phyloP scores from a whole-genome alignment of 2,113 vertebrate species.

The Oreochromis aureus region DNA sequence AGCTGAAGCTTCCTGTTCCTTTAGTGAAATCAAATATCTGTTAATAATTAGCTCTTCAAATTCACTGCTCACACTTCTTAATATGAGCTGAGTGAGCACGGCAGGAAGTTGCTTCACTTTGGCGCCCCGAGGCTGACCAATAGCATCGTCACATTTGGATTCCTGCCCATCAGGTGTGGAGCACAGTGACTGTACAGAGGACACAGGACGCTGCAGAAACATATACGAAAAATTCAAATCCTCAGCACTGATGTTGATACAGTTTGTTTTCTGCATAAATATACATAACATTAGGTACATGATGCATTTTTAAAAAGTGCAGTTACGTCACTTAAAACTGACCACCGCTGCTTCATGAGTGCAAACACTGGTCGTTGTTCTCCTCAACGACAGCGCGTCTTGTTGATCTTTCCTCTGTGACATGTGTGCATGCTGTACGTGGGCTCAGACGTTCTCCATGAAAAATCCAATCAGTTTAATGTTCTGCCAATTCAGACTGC shows the following conservation, averaged over 20 bases:
- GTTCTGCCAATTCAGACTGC: not conserved
- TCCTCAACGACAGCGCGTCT: not conserved
- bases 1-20: not conserved
- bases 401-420: not conserved
- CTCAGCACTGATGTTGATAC: not conserved
- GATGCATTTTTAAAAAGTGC: not conserved
- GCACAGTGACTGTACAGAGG: not conserved
- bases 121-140: not conserved
- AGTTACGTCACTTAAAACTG: not conserved
- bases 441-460: not conserved
- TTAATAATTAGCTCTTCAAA: not conserved
- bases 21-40: not conserved
- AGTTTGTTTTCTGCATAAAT: not conserved
- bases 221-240: not conserved
- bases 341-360: not conserved
- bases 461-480: slow-evolving; percentile 1
- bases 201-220: not conserved
- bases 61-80: not conserved
- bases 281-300: rapidly evolving
- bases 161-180: not conserved
- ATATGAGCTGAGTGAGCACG: not conserved
- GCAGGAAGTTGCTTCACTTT: not conserved
- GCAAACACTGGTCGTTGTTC: rapidly evolving
- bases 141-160: not conserved
- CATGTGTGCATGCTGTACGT: not conserved